Percentiles rank a stretch among this genome's conserved stretches.
Conservation (phyloP, 2,797 vertebrate species). For the Crax fasciolata region DNA sequence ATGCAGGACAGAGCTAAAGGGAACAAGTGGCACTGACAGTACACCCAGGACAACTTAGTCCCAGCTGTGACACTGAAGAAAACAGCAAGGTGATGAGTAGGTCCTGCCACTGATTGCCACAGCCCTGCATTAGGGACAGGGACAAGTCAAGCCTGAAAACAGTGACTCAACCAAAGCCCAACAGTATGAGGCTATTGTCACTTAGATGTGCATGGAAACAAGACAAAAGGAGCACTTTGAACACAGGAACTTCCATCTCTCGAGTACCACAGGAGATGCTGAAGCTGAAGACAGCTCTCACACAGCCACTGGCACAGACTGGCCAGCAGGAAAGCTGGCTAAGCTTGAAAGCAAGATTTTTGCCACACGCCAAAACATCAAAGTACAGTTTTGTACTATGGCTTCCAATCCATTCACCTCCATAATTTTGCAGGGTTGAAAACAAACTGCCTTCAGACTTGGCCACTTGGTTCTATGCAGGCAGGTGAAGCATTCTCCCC, state of each 20-base stretch:
- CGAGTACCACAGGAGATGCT: not conserved
- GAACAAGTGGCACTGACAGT: not conserved
- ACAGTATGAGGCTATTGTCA: not conserved
- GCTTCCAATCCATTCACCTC: not conserved
- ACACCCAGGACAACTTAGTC: not conserved
- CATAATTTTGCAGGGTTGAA: not conserved
- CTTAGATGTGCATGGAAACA: not conserved
- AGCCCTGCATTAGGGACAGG: not conserved
- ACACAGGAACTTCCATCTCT: not conserved
- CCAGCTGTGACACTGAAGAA: not conserved
- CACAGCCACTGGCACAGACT: not conserved
- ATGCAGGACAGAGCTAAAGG: not conserved
- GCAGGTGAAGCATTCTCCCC: not conserved
- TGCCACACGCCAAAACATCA: conserved; percentile 15
- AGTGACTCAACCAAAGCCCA: not conserved
- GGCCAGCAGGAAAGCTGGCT: not conserved
- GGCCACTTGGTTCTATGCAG: not conserved
- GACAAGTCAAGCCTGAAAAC: not conserved
- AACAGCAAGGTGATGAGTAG: not conserved
- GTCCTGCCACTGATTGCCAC: not conserved
- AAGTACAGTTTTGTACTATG: not conserved
- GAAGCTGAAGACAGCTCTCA: not conserved
- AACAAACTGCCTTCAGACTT: not conserved
- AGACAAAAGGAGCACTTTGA: not conserved
- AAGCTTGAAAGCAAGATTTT: conserved; percentile 12